Evolutionary conservation across 2,888 invertebrate species (phyloP).

Genomic region (Mesoligia furuncula): DNA sequence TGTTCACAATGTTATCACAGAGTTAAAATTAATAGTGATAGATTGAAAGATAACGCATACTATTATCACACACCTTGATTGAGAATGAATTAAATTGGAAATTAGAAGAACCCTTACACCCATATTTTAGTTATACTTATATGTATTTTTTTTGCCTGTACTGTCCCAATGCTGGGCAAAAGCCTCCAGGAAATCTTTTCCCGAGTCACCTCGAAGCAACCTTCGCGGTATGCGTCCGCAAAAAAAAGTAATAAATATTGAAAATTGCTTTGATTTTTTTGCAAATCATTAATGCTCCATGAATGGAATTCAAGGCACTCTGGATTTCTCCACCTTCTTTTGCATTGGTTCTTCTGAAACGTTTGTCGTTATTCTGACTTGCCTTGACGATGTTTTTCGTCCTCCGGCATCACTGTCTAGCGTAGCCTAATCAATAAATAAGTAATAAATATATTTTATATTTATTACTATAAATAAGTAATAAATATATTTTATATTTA

Average conservation of each 20-base stretch:
- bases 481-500: too few species aligned
- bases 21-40: slow-evolving; percentile 45
- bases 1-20: slow-evolving; percentile 53
- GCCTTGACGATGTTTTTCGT: background rate
- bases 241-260: background rate
- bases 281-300: background rate
- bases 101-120: background rate
- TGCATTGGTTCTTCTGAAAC: background rate
- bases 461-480: too few species aligned
- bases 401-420: background rate
- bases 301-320: background rate
- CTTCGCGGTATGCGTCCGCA: background rate
- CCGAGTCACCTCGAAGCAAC: background rate
- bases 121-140: background rate
- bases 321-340: too few species aligned
- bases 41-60: slow-evolving; percentile 33
- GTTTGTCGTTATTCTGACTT: background rate
- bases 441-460: too few species aligned
- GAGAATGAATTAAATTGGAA: background rate
- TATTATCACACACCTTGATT: slow-evolving; percentile 4
- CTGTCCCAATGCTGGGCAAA: background rate
- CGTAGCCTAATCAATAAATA: background rate
- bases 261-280: background rate
- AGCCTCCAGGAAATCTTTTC: background rate
- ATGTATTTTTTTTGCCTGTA: background rate